Evolutionary conservation across 1,140 invertebrate species (phyloP), one percentile per base, ranked within the genome.

Genomic region (Brachionus koreanus): DNA sequence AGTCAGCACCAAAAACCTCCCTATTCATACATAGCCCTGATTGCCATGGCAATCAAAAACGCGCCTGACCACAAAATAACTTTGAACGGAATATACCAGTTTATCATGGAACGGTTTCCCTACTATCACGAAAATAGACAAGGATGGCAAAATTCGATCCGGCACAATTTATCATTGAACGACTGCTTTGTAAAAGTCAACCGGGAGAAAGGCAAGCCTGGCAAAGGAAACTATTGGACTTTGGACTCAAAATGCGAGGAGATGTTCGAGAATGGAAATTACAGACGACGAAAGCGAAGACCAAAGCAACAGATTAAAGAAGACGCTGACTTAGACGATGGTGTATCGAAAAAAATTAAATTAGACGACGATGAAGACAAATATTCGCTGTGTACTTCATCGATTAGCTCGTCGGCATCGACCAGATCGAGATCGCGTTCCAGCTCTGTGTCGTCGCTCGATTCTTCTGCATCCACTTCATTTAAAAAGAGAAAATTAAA

Each of bases 1-100:
- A 69, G 16, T 12, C 39, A 52, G n/a, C 39, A 57, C 72, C 82
- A 82, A 67, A 82, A 82, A 52, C 82, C 82, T 16, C 82, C 82
- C 7, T 82, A 82, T 16, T 82, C 82, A 3, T 99, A 99, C 90
- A 99, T 98, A 89, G 96, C 97, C 0, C 91, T 99, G 10, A 99
- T 99, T 85, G 98, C 98, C 95, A 98, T 98, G 96, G 97, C 97
- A 7, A 98, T 99, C 29, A 89, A 95, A 7, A 93, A 95, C 84
- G 96, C 94, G 86, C 93, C 93, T 0, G 95, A 97, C 85, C 98
- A 97, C 87, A 90, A 95, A n/a, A 91, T 99, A 1, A 99, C 97
- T 0, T 89, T 99, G 0, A 98, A 97, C 87, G 97, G 96, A 13
- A 99, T 99, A 85, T 99, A 99, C 89, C 97, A 99, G 86, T 99